These are phyloP conservation scores for Tadarida brasiliensis DNA, from an alignment of 2,797 vertebrate species.

Conservation along the genomic window DNA sequence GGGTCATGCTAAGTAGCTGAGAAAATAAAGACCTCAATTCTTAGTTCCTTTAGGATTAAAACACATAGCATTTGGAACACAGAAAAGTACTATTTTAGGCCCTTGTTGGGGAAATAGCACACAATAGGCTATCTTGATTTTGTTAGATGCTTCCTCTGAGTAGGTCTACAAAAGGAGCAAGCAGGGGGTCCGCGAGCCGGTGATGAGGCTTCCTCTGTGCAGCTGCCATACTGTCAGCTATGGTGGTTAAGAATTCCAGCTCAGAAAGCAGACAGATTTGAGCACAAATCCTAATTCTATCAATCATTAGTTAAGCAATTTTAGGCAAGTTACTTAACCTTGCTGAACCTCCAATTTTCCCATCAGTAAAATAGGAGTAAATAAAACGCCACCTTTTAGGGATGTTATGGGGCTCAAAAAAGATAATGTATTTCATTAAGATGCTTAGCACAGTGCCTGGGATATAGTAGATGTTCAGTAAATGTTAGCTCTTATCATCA, in stretches of 20 bases:
- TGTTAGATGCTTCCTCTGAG: background rate
- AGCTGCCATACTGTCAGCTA: background rate
- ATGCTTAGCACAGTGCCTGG: background rate
- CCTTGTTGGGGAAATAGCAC: background rate
- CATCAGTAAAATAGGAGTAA: constrained; percentile 26
- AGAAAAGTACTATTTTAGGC: background rate
- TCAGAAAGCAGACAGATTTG: constrained; percentile 66
- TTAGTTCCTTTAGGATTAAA: constrained; percentile 53
- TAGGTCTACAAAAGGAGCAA: background rate
- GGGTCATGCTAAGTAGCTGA: constrained; percentile 4
- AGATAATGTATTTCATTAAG: background rate
- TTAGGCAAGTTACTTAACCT: constrained; percentile 4
- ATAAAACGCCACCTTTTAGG: background rate
- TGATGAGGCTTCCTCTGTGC: background rate
- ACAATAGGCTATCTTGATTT: background rate
- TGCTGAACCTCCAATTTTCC: constrained; percentile 20
- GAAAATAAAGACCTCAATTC: constrained; percentile 44
- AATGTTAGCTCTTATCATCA: background rate
- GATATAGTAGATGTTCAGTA: background rate
- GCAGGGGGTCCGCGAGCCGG: background rate
- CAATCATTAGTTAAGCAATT: constrained; percentile 33
- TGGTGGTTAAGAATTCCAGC: constrained; percentile 61
- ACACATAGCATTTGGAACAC: constrained; percentile 26
- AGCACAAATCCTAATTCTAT: constrained; percentile 51
- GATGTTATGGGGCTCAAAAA: background rate